phyloP scores from a whole-genome alignment of 2,888 invertebrate species.

The Lasioglossum lativentre region DNA sequence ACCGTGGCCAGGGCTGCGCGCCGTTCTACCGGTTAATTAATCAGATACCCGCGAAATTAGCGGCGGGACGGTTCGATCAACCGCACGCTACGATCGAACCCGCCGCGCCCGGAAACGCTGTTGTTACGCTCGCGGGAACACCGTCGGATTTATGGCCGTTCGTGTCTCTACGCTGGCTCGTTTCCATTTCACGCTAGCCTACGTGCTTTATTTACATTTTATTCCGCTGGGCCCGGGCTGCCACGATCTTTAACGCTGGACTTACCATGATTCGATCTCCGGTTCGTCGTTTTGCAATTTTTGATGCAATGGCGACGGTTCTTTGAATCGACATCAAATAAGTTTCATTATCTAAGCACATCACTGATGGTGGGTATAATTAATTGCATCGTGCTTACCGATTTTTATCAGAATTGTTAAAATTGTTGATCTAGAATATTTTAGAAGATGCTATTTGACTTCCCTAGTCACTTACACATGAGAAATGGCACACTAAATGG shows the following conservation, averaged over 20 bases:
- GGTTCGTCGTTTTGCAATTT: not conserved
- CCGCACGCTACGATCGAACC: slow-evolving; percentile 58
- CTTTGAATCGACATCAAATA: not conserved
- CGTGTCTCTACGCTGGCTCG: slow-evolving; percentile 36
- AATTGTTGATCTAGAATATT: not conserved
- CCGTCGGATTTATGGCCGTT: slow-evolving; percentile 52
- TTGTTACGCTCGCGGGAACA: slow-evolving; percentile 52
- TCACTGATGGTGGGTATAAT: not conserved
- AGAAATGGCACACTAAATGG: not conserved
- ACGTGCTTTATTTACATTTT: slow-evolving; percentile 48
- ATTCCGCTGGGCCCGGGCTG: slow-evolving; percentile 19
- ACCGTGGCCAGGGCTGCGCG: slow-evolving; percentile 57
- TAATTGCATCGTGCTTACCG: not conserved
- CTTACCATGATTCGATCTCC: not conserved
- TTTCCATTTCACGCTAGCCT: slow-evolving; percentile 47
- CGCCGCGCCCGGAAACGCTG: slow-evolving; percentile 31
- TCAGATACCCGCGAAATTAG: slow-evolving; percentile 82
- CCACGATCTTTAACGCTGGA: slow-evolving; percentile 20
- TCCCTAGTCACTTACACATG: not conserved
- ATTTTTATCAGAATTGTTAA: not conserved
- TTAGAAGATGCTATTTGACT: not conserved
- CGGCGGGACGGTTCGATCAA: slow-evolving; percentile 71
- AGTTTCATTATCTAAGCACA: not conserved
- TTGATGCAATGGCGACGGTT: not conserved
- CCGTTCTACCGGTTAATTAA: slow-evolving; percentile 80